Percentiles rank a stretch among this genome's conserved stretches.
Conservation (phyloP, 2,113 vertebrate genomes). For the Epinephelus fuscoguttatus region DNA sequence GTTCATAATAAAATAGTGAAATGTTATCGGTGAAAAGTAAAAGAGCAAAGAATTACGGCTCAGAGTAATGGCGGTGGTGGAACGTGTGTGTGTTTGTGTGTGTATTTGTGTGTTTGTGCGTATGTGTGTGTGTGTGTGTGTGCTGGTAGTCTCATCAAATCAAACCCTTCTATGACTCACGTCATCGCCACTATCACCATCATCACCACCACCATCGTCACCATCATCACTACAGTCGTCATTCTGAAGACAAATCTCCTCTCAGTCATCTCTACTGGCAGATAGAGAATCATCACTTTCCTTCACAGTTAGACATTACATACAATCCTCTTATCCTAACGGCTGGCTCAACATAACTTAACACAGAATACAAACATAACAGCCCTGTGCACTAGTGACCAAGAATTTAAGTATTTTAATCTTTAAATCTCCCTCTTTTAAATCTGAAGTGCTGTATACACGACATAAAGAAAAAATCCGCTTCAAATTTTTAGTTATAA, state of each 20-base stretch:
- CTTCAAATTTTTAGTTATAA: neutral
- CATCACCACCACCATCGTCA: neutral
- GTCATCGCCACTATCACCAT: conserved; percentile 14
- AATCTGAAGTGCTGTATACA: neutral
- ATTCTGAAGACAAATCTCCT: conserved; percentile 5
- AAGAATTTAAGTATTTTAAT: neutral
- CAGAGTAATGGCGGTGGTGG: conserved; percentile 74
- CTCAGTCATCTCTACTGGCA: conserved; percentile 75
- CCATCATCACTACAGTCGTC: neutral
- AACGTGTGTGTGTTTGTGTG: conserved; percentile 30
- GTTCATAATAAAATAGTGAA: conserved; percentile 88
- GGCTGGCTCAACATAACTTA: neutral
- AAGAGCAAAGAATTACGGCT: conserved; percentile 79
- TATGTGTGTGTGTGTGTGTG: conserved; percentile 40
- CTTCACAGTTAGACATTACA: conserved; percentile 29
- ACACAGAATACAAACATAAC: conserved; percentile 10
- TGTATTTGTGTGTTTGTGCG: conserved; percentile 36
- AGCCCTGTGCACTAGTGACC: neutral
- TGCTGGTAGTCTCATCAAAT: conserved; percentile 51
- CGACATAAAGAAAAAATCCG: neutral
- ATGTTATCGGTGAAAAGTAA: conserved; percentile 78
- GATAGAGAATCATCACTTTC: conserved; percentile 70
- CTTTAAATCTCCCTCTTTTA: neutral
- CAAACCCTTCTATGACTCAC: conserved; percentile 32
- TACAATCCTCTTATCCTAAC: conserved; percentile 16